phyloP scores from a whole-genome alignment of 2,888 invertebrate genomes.

The Drosophila anomalata region DNA sequence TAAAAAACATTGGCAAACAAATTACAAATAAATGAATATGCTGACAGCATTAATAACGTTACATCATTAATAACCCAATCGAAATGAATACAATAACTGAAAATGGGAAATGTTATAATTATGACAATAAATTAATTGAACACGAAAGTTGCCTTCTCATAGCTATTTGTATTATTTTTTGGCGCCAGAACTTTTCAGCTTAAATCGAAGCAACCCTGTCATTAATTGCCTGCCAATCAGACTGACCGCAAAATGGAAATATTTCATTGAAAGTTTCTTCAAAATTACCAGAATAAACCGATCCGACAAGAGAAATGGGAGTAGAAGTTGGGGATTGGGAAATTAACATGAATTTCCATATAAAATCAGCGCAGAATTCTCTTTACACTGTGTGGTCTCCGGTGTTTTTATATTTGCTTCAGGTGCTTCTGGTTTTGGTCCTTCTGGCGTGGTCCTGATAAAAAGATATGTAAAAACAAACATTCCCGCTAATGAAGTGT shows the following conservation, averaged over 20 bases:
- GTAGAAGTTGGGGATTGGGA: neutral
- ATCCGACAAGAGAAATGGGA: neutral
- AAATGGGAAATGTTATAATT: slow-evolving; percentile 38
- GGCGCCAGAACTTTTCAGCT: slow-evolving; percentile 1
- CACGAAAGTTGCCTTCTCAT: neutral
- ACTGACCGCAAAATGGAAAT: slow-evolving; percentile 7
- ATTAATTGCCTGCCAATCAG: slow-evolving; percentile 28
- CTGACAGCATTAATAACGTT: slow-evolving; percentile 57
- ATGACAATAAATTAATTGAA: slow-evolving; percentile 54
- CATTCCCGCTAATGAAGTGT: slow-evolving; percentile 59
- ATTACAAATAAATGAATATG: slow-evolving; percentile 54
- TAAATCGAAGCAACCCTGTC: slow-evolving; percentile 15
- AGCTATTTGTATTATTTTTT: slow-evolving; percentile 15
- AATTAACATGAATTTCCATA: neutral
- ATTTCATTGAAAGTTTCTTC: slow-evolving; percentile 13
- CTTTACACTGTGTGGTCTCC: neutral
- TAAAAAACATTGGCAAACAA: slow-evolving; percentile 44
- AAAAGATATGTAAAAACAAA: slow-evolving; percentile 34
- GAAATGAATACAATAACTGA: slow-evolving; percentile 45
- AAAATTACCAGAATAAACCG: neutral
- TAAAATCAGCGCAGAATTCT: neutral
- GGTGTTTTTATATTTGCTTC: neutral
- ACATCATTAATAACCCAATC: slow-evolving; percentile 48
- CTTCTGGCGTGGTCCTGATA: slow-evolving; percentile 3
- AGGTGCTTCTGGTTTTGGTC: neutral